These are phyloP conservation scores for Xiphophorus birchmanni DNA, from an alignment of 2,797 vertebrate genomes.

Conservation along the genomic window DNA sequence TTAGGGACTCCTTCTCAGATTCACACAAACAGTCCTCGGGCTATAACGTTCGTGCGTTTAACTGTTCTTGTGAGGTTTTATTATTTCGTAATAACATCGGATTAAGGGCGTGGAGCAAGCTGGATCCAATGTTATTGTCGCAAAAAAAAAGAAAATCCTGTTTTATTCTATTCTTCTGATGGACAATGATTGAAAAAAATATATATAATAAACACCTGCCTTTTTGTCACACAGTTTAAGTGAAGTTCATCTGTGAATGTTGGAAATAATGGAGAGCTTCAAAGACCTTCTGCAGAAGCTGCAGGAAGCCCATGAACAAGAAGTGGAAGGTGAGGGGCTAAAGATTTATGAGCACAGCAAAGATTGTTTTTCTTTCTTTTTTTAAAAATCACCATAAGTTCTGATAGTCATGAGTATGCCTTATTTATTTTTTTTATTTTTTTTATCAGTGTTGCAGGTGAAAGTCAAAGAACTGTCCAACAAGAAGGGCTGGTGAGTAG, in stretches of 20 bases:
- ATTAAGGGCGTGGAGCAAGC: conserved; percentile 1
- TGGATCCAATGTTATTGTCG: neutral
- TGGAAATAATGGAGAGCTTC: conserved; percentile 84
- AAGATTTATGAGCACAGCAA: neutral
- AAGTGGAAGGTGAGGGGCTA: conserved; percentile 80
- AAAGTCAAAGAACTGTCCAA: conserved; percentile 91
- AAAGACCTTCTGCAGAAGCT: conserved; percentile 86
- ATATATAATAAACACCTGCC: neutral
- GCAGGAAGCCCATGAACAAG: conserved; percentile 89
- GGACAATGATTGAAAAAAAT: neutral
- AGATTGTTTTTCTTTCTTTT: too few species aligned
- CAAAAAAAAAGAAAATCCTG: neutral
- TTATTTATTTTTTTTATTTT: neutral
- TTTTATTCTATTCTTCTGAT: neutral
- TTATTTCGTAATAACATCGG: neutral
- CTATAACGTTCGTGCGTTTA: conserved; percentile 29
- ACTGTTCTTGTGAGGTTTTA: conserved; percentile 7
- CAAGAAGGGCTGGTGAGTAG: conserved; percentile 91
- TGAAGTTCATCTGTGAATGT: conserved; percentile 10
- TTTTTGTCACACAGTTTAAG: conserved; percentile 11
- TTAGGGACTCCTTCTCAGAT: conserved; percentile 5
- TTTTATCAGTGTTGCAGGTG: conserved; percentile 85
- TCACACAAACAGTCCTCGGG: conserved; percentile 28
- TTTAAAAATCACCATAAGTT: neutral
- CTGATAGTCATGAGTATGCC: neutral